A percentile compares a stretch with the other conserved stretches of the same genome.
Evolutionary conservation across 2,888 invertebrate species (phyloP).

Genomic region (Drosophila greeni): DNA sequence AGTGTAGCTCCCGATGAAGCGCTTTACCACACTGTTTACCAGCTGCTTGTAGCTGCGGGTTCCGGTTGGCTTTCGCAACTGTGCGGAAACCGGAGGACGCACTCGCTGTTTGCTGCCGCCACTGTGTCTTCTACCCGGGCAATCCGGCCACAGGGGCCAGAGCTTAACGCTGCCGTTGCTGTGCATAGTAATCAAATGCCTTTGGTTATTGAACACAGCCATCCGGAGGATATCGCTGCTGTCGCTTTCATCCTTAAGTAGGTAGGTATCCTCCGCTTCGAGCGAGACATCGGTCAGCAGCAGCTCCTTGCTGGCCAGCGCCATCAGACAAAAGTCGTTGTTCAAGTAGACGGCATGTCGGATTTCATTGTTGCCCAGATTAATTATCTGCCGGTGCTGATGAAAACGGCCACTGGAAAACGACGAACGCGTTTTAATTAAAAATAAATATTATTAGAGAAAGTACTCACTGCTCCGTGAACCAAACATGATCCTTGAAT

Average conservation of each 20-base stretch:
- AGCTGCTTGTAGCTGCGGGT: slow-evolving; percentile 41
- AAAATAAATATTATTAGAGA: not conserved
- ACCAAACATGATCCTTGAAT: slow-evolving; percentile 75
- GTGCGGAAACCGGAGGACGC: slow-evolving; percentile 3
- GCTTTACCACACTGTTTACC: slow-evolving; percentile 40
- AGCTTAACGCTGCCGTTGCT: slow-evolving; percentile 73
- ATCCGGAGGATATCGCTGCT: slow-evolving; percentile 61
- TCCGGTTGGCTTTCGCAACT: slow-evolving; percentile 17
- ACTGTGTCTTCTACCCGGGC: slow-evolving; percentile 48
- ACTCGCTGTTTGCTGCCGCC: slow-evolving; percentile 28
- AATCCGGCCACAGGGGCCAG: slow-evolving; percentile 67
- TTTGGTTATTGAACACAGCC: slow-evolving; percentile 67
- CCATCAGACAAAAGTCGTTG: slow-evolving; percentile 74
- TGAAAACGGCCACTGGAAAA: slow-evolving; percentile 75
- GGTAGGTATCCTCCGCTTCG: slow-evolving; percentile 66
- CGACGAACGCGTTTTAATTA: not conserved
- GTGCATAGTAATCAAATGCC: slow-evolving; percentile 75
- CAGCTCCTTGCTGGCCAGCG: slow-evolving; percentile 67
- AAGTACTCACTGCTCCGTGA: slow-evolving; percentile 72
- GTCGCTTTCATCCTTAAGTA: slow-evolving; percentile 59
- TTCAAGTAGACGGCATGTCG: slow-evolving; percentile 69
- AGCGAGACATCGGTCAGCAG: slow-evolving; percentile 75
- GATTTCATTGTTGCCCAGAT: slow-evolving; percentile 64
- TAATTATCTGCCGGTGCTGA: slow-evolving; percentile 77
- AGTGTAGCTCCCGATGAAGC: slow-evolving; percentile 13